Evolutionary conservation across 2,888 invertebrate genomes (phyloP), one percentile per base, ranked within the genome.

Genomic region (Leptarthrus brevirostris): DNA sequence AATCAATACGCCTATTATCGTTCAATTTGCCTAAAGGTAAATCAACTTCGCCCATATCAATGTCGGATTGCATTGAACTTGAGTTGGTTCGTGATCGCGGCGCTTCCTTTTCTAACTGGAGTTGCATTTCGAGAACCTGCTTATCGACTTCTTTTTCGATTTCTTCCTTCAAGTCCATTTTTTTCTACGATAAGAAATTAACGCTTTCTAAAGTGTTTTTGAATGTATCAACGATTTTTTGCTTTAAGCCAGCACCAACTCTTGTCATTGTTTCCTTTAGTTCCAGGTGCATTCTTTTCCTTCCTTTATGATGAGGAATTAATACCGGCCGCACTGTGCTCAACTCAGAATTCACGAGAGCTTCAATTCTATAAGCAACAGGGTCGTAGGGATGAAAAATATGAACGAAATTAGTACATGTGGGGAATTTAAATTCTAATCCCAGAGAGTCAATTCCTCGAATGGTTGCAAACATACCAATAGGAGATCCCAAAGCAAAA

Each of bases 361-460:
- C 93, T 84, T 98, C 98, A 73, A 98, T 89, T 78, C 98, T 87
- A 83, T 97, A 98, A 0, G 97, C 97, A 1, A 96, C 95, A 0
- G 96, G 96, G 84, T 97, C 96, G 82, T 93, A 95, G 0, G 98
- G 98, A 86, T 98, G 98, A 84, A 98, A 98, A 77, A 98, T 96
- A 80, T 98, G 98, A 87, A 94, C 97, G 86, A 97, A 95, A 4
- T 92, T 89, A 24, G 91, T 90, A 86, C 97, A 98, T 0, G 96
- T 97, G 0, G 98, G 98, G 74, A 98, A 85, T 30, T 87, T 86
- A 84, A 96, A 98, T 40, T 94, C 90, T 75, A 91, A 88, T 0
- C 95, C 96, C 0, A 98, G 86, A 0, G 88, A 89, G 78, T 95
- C 93, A 54, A 97, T 91, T 2, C 98, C 98, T 53, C 98, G 89